phyloP scores from a whole-genome alignment of 2,797 vertebrate species.

The Enteromius paludinosus region DNA sequence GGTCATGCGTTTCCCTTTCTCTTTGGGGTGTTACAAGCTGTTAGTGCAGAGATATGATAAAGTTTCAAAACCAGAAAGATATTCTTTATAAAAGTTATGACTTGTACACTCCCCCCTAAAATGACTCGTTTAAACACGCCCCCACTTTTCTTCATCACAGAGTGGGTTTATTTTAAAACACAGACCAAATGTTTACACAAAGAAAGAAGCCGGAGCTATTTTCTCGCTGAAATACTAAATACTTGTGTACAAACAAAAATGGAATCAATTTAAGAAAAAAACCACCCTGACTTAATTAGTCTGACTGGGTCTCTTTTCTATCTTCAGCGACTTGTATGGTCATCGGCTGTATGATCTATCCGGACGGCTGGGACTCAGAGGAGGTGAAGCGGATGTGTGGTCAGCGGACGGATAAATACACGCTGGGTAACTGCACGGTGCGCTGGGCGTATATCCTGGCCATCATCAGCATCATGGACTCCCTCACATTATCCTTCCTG shows the following conservation, averaged over 20 bases:
- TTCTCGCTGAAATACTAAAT: too few relatives aligned
- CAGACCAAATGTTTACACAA: too few relatives aligned
- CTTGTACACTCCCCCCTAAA: too few relatives aligned
- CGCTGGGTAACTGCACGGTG: conserved; percentile 93
- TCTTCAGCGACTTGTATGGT: conserved; percentile 88
- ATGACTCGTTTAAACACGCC: too few relatives aligned
- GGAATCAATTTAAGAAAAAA: background rate
- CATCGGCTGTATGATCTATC: conserved; percentile 97
- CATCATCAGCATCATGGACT: conserved; percentile 96
- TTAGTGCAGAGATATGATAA: too few relatives aligned
- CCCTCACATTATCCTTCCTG: conserved; percentile 91
- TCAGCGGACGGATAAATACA: conserved; percentile 94
- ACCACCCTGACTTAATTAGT: background rate
- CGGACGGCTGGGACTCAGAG: conserved; percentile 94
- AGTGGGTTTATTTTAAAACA: too few relatives aligned
- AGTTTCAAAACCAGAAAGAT: too few relatives aligned
- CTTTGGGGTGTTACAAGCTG: too few relatives aligned
- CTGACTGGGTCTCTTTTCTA: background rate
- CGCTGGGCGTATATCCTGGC: conserved; percentile 99
- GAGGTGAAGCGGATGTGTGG: conserved; percentile 94
- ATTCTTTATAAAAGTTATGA: too few relatives aligned
- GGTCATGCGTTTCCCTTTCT: too few relatives aligned
- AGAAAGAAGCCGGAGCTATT: too few relatives aligned
- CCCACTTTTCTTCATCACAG: too few relatives aligned
- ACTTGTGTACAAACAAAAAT: background rate